Evolutionary conservation across 2,888 invertebrate genomes (phyloP), one percentile per base, ranked within the genome.

Genomic region (Syrista parreyssii): DNA sequence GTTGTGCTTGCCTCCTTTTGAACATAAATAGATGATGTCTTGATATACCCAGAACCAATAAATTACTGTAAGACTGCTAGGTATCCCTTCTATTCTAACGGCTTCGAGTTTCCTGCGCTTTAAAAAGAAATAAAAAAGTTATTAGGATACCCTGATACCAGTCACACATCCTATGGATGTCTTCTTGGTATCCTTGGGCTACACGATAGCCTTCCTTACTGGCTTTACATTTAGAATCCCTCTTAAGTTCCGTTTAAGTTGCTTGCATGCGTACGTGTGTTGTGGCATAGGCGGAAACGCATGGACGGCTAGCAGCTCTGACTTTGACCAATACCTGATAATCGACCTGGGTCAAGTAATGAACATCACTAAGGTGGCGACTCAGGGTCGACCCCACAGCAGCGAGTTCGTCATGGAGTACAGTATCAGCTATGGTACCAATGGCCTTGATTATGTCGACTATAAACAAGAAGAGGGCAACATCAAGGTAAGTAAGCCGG

Each of bases 331-430:
- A 92, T 96, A 96, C 92, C 94, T 99, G 86, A 95, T 96, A 83
- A 94, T 99, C 90, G 98, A 99, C 93, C 93, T 99, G 92, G 97
- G 97, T 80, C 93, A 94, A 87, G 94, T 96, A 84, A 97, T 95
- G 94, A 98, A 98, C 92, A 94, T 99, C 85, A 98, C 98, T 68
- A 94, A 96, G 83, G 96, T 98, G 79, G 96, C 96, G 84, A 97
- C 98, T 35, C 97, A 97, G 91, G 99, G 99, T 84, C 95, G 98
- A 78, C 95, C 97, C 3, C 96, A 97, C 89, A 96, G 97, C 82
- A 95, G 95, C 87, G 98, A 99, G 92, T 99, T 95, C 93, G 97
- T 99, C 79, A 96, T 96, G 92, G 98, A 99, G 92, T 99, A 96
- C 92, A 95, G 96, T 90, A 95, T 99, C 89, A 97, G 97, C 92